Conservation (phyloP, 2,797 vertebrate species). For the Enteromius anoplus region DNA sequence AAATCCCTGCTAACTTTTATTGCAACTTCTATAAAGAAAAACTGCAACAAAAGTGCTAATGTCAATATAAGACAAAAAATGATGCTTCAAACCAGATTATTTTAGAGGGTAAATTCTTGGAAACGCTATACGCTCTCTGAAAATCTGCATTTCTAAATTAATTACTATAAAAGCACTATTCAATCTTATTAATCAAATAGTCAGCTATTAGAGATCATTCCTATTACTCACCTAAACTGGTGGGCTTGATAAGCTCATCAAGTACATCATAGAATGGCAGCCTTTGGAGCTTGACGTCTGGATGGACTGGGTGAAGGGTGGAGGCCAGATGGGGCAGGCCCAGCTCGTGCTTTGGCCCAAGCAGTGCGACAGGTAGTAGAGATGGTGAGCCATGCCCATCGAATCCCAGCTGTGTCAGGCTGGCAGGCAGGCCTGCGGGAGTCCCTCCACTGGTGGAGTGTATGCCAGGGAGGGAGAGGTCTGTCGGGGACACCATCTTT, state of each 20-base stretch:
- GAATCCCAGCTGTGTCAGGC: constrained; percentile 89
- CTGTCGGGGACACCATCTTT: constrained; percentile 96
- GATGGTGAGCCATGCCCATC: constrained; percentile 88
- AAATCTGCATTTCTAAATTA: not conserved
- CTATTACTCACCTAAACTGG: constrained; percentile 89
- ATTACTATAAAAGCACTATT: not conserved
- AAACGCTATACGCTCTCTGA: not conserved
- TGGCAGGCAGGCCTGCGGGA: constrained; percentile 77
- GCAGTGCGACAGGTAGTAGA: constrained; percentile 92
- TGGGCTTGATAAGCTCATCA: constrained; percentile 98
- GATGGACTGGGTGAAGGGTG: constrained; percentile 95
- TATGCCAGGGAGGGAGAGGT: constrained; percentile 88
- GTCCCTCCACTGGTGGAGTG: constrained; percentile 80
- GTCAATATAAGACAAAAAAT: not conserved
- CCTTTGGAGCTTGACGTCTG: constrained; percentile 98
- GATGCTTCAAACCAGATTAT: not conserved
- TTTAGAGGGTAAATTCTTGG: not conserved
- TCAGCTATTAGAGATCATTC: not conserved
- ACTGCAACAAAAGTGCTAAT: not conserved
- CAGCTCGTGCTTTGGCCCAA: constrained; percentile 97
- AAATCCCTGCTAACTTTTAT: not conserved
- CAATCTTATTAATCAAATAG: not conserved
- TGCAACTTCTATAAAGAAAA: not conserved
- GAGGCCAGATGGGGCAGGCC: constrained; percentile 94
- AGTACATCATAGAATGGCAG: constrained; percentile 96